phyloP scores from a whole-genome alignment of 2,888 invertebrate genomes.

The Sarcophaga variegata region DNA sequence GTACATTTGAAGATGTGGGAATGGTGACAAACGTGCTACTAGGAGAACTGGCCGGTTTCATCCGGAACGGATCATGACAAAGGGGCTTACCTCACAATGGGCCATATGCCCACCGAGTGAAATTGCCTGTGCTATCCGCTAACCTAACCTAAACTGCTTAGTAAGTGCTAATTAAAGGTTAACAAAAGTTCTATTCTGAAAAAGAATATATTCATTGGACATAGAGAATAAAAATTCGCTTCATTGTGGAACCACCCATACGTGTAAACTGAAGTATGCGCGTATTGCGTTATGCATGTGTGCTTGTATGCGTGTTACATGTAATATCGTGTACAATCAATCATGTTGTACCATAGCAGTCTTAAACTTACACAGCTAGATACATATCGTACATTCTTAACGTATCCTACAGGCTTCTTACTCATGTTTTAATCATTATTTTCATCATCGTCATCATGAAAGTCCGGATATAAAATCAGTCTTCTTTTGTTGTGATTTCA shows the following conservation, averaged over 20 bases:
- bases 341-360: conserved; percentile 28
- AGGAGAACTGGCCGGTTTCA: too few species aligned
- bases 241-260: not conserved
- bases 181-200: too few species aligned
- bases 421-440: not conserved
- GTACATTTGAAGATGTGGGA: too few species aligned
- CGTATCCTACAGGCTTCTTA: conserved; percentile 18
- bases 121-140: too few species aligned
- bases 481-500: conserved; percentile 30
- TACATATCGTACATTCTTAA: conserved; percentile 7
- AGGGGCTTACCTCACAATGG: too few species aligned
- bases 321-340: conserved; percentile 47
- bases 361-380: not conserved
- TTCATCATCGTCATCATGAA: conserved; percentile 20
- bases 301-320: not conserved
- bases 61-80: too few species aligned
- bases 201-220: too few species aligned
- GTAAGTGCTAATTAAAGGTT: too few species aligned
- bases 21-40: too few species aligned
- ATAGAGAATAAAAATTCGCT: not conserved
- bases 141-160: too few species aligned
- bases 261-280: not conserved
- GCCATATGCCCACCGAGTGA: too few species aligned
- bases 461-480: conserved; percentile 33
- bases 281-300: not conserved